Evolutionary conservation across 2,888 invertebrate species (phyloP), one percentile per base, ranked within the genome.

Genomic region (Chloromyia formosa): DNA sequence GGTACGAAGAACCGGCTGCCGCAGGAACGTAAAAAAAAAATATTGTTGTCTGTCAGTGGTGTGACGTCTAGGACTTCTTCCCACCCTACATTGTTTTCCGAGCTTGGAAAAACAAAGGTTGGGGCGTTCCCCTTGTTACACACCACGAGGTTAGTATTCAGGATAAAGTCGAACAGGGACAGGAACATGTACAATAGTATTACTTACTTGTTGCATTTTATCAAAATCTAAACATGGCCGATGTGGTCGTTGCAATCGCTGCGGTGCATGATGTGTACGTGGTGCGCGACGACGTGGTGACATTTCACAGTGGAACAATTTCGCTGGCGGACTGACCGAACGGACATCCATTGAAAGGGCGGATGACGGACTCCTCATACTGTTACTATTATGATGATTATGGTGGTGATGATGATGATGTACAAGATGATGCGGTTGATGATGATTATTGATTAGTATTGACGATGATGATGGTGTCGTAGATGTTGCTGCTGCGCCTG

Each of bases 211-310:
- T 88, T 96, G 96, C 96, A 96, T 96, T 88, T 96, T 96, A 86
- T 96, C 96, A 85, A 96, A 96, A 88, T 96, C 96, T 82, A 96
- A 90, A 86, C 95, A 95, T 79, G 96, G 96, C 83, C 96, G 90
- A 83, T 92, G 92, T 80, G 91, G 88, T 85, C 93, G 91, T 23
- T 89, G 85, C 79, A 86, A 81, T 82, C 85, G 82, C 81, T 84
- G 84, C 77, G 84, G 84, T 80, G 85, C 83, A 78, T 85, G 85
- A 64, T 85, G 85, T 76, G 85, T 83, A 84, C 91, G 90, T 80
- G 91, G 87, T 85, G 91, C 87, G 84, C 90, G 85, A 84, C 89
- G 86, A 82, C 88, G 85, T 78, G 89, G 87, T 81, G 89, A 89
- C 79, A 88, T 87, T 82, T 88, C 88, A 84, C 88, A 88, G 82